Evolutionary conservation across 2,113 vertebrate species (phyloP), one percentile per base, ranked within the genome.

Genomic region (Lucifuga dentata): DNA sequence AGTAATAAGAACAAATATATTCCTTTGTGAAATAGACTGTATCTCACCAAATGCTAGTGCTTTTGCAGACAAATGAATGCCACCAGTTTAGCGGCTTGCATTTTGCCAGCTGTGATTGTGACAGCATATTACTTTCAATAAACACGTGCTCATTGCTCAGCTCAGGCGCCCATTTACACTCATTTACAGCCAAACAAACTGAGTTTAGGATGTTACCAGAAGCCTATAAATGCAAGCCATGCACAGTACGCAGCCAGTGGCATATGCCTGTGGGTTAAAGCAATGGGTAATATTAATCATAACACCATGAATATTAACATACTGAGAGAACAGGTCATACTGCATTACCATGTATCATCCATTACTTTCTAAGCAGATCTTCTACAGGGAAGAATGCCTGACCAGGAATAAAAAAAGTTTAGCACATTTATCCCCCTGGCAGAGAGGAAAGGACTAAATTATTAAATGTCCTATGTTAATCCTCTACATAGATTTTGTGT

Each of bases 251-350:
- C 68, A 73, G 68, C 78, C 73, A 29, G 48, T 76, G 68, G 84
- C 70, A 85, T 69, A 79, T 60, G 75, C 78, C 79, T 60, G 64
- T 78, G 52, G 64, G 60, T 72, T 69, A 86, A 79, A 78, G 74
- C 73, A 87, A 63, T 70, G 76, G 84, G 56, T 78, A 64, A 87
- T 85, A 92, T 90, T 90, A 86, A 91, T 92, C 88, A 90, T 81
- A 86, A 87, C 81, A 84, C 69, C 81, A 85, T 88, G 76, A 90
- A 92, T 92, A 90, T 91, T 89, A 90, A 86, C 83, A 83, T 43
- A 73, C 68, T 68, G 68, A 74, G 85, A 86, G 84, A 90, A 87
- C 72, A 78, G 82, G 83, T 80, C 57, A 71, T 66, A 70, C 59
- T 76, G 74, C 43, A 83, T 86, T 87, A 80, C 59, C 46, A 84